Evolutionary conservation across 2,113 vertebrate species (phyloP).

Genomic region (Bufo gargarizans): DNA sequence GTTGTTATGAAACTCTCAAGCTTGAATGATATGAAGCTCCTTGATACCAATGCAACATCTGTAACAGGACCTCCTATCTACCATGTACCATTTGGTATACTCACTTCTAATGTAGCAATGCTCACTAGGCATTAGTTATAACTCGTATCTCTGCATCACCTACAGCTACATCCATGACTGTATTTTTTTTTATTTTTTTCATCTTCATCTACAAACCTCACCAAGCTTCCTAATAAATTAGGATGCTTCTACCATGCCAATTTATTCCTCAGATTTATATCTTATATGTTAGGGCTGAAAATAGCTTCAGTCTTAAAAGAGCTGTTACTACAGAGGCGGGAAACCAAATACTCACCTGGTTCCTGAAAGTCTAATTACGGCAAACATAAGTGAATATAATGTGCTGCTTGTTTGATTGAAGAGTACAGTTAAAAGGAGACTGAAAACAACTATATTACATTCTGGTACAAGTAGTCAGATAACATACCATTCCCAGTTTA

Average conservation of each 20-base stretch:
- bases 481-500: not conserved
- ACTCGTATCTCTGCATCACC: too few species aligned
- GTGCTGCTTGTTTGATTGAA: not conserved
- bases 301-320: not conserved
- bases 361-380: not conserved
- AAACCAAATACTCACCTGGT: not conserved
- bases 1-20: too few species aligned
- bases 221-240: not conserved
- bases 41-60: too few species aligned
- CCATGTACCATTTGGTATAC: too few species aligned
- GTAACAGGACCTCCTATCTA: too few species aligned
- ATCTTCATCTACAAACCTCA: not conserved
- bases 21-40: too few species aligned
- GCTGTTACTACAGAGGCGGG: not conserved
- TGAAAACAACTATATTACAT: not conserved
- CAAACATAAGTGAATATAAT: constrained; percentile 2
- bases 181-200: too few species aligned
- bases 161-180: too few species aligned
- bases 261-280: not conserved
- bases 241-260: not conserved
- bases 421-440: not conserved
- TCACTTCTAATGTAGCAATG: too few species aligned
- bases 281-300: not conserved
- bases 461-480: not conserved
- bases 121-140: too few species aligned